Base-by-base conservation (phyloP, 2,888 invertebrate species). In the Thereva nobilitata region DNA sequence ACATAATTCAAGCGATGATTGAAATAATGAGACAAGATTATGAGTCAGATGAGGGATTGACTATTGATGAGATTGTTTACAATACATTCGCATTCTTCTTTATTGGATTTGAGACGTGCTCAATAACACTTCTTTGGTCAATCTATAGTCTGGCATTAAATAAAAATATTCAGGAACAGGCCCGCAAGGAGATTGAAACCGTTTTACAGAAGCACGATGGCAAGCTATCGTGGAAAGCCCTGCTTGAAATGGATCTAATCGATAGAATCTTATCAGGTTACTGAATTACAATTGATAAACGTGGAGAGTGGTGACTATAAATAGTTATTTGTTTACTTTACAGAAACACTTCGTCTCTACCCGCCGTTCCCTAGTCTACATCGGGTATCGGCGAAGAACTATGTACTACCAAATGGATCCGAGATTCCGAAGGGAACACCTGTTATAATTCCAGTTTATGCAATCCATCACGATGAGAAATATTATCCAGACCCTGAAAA, bases 61-160 rank as follows among this genome's bases (percentile, higher is more conserved):
- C 64, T 34, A 75, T 82, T 8, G 76, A 80, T 4, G 71, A 84
- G 34, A 71, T 84, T 1, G 75, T 80, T 0, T 78, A 84, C 0
- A 84, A 85, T 57, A 82, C 83, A 44, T 76, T 83, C 8, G 73
- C 82, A 4, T 84, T 86, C 68, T 81, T 82, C 67, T 68, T 74
- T 3, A 84, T 82, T 61, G 84, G 84, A 5, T 83, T 78, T 67
- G 83, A 83, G 73, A 83, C 83, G 1, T 82, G 82, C 5, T 73
- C 75, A 6, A 74, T 78, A 4, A 77, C 79, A 0, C 74, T 82
- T 66, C 78, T 79, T 34, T 82, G 80, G 69, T 76, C 77, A 9
- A 70, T 82, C 7, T 83, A 79, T 69, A 80, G 81, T 69, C 72
- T 84, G 5, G 81, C 83, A 0, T 72, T 74, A 9, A 77, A 82